Percentiles rank a stretch among this genome's conserved stretches.
Conservation (phyloP, 2,113 vertebrate genomes). For the Coracopsis vasa region DNA sequence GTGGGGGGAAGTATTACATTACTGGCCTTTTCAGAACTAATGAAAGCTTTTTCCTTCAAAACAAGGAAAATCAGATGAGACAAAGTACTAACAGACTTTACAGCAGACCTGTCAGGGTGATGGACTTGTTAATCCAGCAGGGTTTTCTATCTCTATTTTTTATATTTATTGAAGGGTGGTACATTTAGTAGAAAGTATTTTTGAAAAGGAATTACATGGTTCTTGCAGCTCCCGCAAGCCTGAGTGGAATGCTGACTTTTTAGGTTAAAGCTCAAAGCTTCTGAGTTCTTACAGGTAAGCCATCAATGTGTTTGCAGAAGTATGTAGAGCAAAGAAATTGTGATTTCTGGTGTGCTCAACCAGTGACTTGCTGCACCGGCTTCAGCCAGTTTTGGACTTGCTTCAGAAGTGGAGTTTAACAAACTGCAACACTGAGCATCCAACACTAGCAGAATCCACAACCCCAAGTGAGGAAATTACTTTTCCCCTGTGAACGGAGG, state of each 20-base stretch:
- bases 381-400: slow-evolving; percentile 8
- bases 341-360: slow-evolving; percentile 40
- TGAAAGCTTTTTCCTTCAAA: background rate
- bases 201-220: background rate
- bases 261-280: background rate
- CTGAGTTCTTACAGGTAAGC: background rate
- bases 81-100: background rate
- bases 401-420: background rate
- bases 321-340: background rate
- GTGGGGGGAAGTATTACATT: background rate
- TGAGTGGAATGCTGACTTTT: background rate
- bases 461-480: background rate
- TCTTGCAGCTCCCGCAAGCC: background rate
- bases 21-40: background rate
- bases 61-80: background rate
- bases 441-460: background rate
- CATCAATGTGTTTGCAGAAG: background rate
- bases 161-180: background rate
- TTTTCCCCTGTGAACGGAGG: background rate
- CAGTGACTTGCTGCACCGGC: background rate
- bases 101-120: background rate
- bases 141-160: background rate
- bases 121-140: background rate
- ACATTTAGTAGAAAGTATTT: background rate
- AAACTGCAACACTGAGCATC: background rate